phyloP scores from a whole-genome alignment of 92 coral and sea anemone genomes.

The Palythoa heliodiscus region DNA sequence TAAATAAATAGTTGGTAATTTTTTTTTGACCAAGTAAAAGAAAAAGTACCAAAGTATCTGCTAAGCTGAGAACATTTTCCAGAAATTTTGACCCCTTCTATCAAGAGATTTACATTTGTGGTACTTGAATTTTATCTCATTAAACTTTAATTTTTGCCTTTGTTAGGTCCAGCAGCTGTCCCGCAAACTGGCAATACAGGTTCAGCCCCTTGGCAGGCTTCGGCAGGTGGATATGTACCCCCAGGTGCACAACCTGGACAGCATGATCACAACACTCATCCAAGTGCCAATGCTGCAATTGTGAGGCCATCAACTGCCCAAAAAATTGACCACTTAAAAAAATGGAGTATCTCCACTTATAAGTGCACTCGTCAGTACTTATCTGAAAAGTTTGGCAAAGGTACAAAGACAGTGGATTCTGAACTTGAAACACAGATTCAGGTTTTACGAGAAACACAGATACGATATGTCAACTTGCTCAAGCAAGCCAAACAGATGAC shows the following conservation, averaged over 20 bases:
- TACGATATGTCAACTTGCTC: constrained; percentile 72
- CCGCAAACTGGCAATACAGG: constrained; percentile 26
- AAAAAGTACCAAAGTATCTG: too few relatives aligned
- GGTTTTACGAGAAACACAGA: constrained; percentile 88
- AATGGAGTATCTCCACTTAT: constrained; percentile 97
- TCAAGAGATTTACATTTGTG: not conserved
- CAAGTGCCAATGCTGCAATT: constrained; percentile 49
- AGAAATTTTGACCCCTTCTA: too few relatives aligned
- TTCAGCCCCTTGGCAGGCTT: constrained; percentile 34
- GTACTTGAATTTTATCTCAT: not conserved
- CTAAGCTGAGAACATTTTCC: too few relatives aligned
- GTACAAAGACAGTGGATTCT: constrained; percentile 93
- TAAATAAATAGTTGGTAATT: too few relatives aligned
- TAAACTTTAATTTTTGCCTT: not conserved
- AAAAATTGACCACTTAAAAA: constrained; percentile 87
- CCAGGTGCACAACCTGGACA: not conserved
- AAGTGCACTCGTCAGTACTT: constrained; percentile 94
- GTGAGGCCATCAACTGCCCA: constrained; percentile 75
- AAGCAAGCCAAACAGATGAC: constrained; percentile 91
- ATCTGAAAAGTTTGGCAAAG: constrained; percentile 97
- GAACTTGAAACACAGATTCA: constrained; percentile 92
- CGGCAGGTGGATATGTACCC: constrained; percentile 19
- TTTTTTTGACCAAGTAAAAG: too few relatives aligned
- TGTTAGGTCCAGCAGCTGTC: constrained; percentile 28
- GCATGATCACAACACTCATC: constrained; percentile 20